Conservation (phyloP, 2,113 vertebrate species). For the Mormoops blainvillei region DNA sequence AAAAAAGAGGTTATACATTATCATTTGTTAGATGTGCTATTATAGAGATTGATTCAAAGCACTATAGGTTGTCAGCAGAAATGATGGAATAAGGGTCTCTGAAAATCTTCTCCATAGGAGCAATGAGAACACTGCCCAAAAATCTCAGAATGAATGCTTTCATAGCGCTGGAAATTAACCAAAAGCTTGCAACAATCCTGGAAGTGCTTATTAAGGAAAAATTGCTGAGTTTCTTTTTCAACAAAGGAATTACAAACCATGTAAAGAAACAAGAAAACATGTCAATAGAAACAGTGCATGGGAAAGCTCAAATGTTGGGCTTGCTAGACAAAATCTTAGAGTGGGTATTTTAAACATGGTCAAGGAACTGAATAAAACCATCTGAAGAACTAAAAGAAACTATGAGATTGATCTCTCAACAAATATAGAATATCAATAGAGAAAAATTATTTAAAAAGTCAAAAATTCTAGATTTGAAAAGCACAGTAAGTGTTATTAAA, state of each 20-base stretch:
- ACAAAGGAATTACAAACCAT: background rate
- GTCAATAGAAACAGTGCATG: background rate
- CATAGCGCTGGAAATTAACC: background rate
- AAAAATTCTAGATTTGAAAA: background rate
- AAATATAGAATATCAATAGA: background rate
- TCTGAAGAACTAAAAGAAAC: background rate
- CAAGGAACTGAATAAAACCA: background rate
- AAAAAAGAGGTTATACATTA: background rate
- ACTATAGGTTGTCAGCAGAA: background rate
- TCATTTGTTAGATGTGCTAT: background rate
- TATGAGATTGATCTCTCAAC: background rate
- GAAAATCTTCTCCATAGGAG: background rate
- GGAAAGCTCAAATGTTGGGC: background rate
- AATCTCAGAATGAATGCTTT: background rate
- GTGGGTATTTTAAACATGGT: background rate
- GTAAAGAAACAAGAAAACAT: background rate
- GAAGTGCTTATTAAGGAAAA: background rate
- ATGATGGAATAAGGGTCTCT: background rate
- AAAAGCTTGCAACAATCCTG: background rate
- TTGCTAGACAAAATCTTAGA: background rate
- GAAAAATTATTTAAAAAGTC: background rate
- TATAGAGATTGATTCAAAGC: background rate
- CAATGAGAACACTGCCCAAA: background rate
- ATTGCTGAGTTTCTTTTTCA: background rate
- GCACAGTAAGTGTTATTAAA: background rate